phyloP scores from a whole-genome alignment of 2,888 invertebrate genomes.

The Diabrotica balteata region DNA sequence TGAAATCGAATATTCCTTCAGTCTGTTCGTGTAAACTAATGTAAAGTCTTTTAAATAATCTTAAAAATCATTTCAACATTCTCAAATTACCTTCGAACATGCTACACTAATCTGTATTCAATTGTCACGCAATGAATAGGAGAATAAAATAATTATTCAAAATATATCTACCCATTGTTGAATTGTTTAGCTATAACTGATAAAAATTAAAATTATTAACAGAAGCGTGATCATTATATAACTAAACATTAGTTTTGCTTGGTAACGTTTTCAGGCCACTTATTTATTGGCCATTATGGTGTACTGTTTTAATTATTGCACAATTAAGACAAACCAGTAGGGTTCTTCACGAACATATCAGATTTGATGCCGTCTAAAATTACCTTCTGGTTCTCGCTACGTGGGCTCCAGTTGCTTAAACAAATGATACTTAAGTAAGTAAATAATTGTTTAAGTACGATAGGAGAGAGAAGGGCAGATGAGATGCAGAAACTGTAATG shows the following conservation, averaged over 20 bases:
- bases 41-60: background rate
- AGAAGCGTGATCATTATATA: slow-evolving; percentile 11
- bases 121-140: slow-evolving; percentile 1
- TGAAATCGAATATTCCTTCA: background rate
- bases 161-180: slow-evolving; percentile 5
- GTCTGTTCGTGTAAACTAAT: background rate
- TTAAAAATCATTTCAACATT: slow-evolving; percentile 2
- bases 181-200: background rate
- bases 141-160: slow-evolving; percentile 5
- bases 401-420: no score
- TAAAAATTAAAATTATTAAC: slow-evolving; percentile 12
- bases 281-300: background rate
- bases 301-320: no score
- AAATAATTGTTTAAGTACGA: no score
- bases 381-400: no score
- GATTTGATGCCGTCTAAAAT: no score
- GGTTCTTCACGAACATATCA: no score
- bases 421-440: no score
- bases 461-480: no score
- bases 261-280: slow-evolving; percentile 9
- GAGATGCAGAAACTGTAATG: no score
- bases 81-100: background rate
- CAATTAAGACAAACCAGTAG: no score
- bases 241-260: slow-evolving; percentile 15
- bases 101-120: background rate